Base-by-base conservation (phyloP, 1,140 invertebrate species). In the Aphaenogaster floridana region DNA sequence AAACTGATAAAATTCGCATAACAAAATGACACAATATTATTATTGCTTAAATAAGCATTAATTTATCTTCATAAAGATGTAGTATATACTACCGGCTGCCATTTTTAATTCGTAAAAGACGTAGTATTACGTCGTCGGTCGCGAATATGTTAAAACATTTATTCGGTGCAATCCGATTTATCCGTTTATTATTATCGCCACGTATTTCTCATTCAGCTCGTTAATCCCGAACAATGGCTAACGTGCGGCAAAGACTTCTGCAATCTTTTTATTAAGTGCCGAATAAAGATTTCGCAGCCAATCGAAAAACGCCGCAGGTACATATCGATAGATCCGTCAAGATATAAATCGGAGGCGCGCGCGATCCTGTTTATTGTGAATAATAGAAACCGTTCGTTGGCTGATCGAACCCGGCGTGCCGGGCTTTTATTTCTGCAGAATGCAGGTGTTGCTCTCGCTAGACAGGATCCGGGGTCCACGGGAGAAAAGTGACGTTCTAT, bases 341-440 rank as follows among this genome's bases (percentile, higher is more conserved):
- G 80, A 48, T 63, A 83, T 61, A 48, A 28, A 61, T 72, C 39
- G 17, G 2, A 57, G 15, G 7, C 48, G 66, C 77, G 85, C 48
- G 79, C 48, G 61, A 85, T 85, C 59, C 50, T 50, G 86, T 80
- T 57, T 77, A 85, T 57, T 50, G 39, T 81, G 54, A 54, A 90
- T 85, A 88, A 90, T 90, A 90, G 68, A 90, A 90, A 77, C 64
- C 13, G 50, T 8, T 45, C 63, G 64, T 76, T 64, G 34, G 52
- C 5, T 6, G 89, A 84, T 89, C 89, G 8, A 21, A n/a, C 1
- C 45, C n/a, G 6, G 21, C 34, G 34, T n/a, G 61, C 83, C 54
- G 34, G 68, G 57, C 50, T 66, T 88, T 91, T 88, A 88, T 91
- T 91, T 90, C 90, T 84, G 90, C 86, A 90, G 90, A 88, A 86